These are phyloP conservation scores for Chrysomallon squamiferum DNA, from an alignment of 1,140 invertebrate genomes.

Conservation along the genomic window DNA sequence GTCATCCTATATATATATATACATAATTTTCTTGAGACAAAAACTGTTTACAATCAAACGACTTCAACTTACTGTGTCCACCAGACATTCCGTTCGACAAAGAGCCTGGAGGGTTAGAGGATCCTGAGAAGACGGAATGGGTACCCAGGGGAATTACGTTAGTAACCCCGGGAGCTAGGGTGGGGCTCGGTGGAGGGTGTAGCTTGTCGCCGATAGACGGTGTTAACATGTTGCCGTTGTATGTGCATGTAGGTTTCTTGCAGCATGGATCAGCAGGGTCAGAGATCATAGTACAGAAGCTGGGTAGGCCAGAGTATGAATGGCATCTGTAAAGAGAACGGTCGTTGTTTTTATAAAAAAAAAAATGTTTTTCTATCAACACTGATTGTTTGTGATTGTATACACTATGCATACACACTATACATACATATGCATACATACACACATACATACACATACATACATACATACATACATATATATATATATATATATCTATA, in stretches of 20 bases:
- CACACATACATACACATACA: too few relatives aligned
- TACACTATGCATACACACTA: too few relatives aligned
- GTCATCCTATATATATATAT: too few relatives aligned
- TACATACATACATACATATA: too few relatives aligned
- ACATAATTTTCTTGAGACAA: too few relatives aligned
- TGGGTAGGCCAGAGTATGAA: conserved; percentile 33
- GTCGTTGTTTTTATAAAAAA: too few relatives aligned
- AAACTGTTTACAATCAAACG: too few relatives aligned
- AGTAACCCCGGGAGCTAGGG: conserved; percentile 19
- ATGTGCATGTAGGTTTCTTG: conserved; percentile 30
- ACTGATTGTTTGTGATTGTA: too few relatives aligned
- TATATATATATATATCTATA: too few relatives aligned
- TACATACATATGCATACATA: too few relatives aligned
- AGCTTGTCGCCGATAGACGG: conserved; percentile 20
- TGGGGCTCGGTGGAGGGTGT: conserved; percentile 15
- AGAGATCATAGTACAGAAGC: conserved; percentile 31
- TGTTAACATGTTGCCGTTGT: conserved; percentile 14
- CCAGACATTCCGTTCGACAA: conserved; percentile 1
- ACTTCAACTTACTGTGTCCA: not conserved
- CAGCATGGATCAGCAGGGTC: conserved; percentile 44
- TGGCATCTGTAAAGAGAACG: conserved; percentile 31
- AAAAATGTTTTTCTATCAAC: too few relatives aligned
- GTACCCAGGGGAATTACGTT: conserved; percentile 31
- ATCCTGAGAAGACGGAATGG: conserved; percentile 12
- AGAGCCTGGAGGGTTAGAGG: conserved; percentile 1